Evolutionary conservation across 2,888 invertebrate genomes (phyloP), one percentile per base, ranked within the genome.

Genomic region (Syrista parreyssii): DNA sequence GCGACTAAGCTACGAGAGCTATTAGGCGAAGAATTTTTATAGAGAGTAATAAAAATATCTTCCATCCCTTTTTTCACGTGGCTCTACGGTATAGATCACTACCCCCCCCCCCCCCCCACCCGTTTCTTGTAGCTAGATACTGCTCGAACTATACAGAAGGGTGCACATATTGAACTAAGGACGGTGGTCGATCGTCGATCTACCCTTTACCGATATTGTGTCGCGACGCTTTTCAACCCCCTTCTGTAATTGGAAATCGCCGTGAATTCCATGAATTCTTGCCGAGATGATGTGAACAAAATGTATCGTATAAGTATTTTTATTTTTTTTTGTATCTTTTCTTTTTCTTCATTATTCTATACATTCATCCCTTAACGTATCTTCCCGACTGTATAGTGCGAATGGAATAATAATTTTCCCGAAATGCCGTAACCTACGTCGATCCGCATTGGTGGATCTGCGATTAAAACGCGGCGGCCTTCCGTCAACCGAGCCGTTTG

Each of bases 11-110:
- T 40, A 40, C 76, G 79, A 82, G 82, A 83, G 86, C 87, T 89
- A 90, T 89, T 89, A 90, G 85, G 82, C 81, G 79, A 87, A 82
- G 89, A 89, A 90, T 90, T 89, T 90, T 89, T 87, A 89, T 89
- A 83, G 88, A 81, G 79, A 79, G 81, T 87, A 86, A 87, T 88
- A 89, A 89, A 89, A 89, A 87, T 88, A 87, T 85, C 84, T 85
- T 79, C 77, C 40, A 1, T 6, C 15, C 40, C 40, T 15, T 15
- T 40, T 40, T 40, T 40, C 40, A 15, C 40, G 40, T 77, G 72
- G 75, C 78, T 68, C 77, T 78, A 74, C 81, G 80, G 76, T 82
- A 40, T 40, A 72, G 80, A 82, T 82, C 79, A 78, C 75, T 78
- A 76, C 77, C 76, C 36, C 71, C 9, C 11, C 73, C 4, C 30